Base-by-base conservation (phyloP, 2,888 invertebrate genomes). In the Caenorhabditis virilis region DNA sequence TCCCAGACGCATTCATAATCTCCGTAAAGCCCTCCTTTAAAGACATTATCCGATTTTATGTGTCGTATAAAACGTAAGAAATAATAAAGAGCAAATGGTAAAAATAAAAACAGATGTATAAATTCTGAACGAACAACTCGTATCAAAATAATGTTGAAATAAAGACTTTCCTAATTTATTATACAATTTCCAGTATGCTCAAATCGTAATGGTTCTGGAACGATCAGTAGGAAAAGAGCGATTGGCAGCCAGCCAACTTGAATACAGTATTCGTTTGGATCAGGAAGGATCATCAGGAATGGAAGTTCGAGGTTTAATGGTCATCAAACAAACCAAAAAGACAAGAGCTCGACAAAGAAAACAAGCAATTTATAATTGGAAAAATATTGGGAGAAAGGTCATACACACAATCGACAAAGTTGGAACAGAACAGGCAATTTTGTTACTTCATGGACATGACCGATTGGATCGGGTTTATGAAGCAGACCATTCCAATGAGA, bases 331-430 rank as follows among this genome's bases (percentile, higher is more conserved):
- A 74, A 94, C 95, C 82, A 91, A 90, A 70, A 97, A 95, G 85
- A 97, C 97, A 0, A 88, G 92, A 68, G 98, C 98, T 0, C 91
- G 91, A 81, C 95, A 95, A 85, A 87, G 95, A 66, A 97, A 95
- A 84, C 94, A 93, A 0, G 97, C 97, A 2, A 89, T 95, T 1
- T 87, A 90, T 50, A 95, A 97, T 84, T 98, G 98, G 98, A 98
- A 95, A 90, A 95, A 93, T 30, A 69, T 76, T 25, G 76, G 72
- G 7, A 35, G 72, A 43, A 74, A 74, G 57, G 80, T 83, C 18
- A 80, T 83, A 35, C 75, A 77, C 43, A 76, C 78, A 39, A 76
- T 81, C 22, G 76, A 78, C 46, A 75, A 77, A 58, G 66, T 78
- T 13, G 82, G 82, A n/a, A 68, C 70, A 9, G 80, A 81, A 33